A percentile compares a stretch with the other conserved stretches of the same genome.
phyloP scores from a whole-genome alignment of 1,140 invertebrate species.

The Zaprionus kolodkinae region DNA sequence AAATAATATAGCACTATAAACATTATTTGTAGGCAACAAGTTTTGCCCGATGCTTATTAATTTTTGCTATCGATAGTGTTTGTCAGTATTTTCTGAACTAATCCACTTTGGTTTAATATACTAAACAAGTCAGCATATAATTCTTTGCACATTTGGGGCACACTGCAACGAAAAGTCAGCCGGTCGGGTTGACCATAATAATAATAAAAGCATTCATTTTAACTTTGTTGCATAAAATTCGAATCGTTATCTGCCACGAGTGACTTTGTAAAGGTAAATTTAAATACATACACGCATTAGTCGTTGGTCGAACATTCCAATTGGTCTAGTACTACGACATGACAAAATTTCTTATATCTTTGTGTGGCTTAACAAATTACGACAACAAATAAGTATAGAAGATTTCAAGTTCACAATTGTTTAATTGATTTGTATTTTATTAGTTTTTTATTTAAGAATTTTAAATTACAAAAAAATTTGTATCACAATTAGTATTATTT shows the following conservation, averaged over 20 bases:
- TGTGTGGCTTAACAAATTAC: not conserved
- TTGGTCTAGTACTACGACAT: too few species aligned
- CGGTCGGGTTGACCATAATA: constrained; percentile 15
- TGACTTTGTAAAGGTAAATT: not conserved
- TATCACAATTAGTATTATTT: constrained; percentile 83
- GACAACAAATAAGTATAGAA: not conserved
- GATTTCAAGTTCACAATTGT: not conserved
- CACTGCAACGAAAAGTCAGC: constrained; percentile 8
- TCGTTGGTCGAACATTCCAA: not conserved
- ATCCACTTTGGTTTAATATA: not conserved
- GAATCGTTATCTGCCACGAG: not conserved
- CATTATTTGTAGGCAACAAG: not conserved
- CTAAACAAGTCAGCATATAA: not conserved
- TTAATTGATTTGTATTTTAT: constrained; percentile 23
- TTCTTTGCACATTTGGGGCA: not conserved
- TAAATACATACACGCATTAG: not conserved
- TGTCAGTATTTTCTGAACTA: not conserved
- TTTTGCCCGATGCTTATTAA: not conserved
- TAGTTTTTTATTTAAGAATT: constrained; percentile 72
- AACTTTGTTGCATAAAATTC: constrained; percentile 25
- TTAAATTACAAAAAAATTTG: constrained; percentile 81
- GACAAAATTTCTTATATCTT: not conserved
- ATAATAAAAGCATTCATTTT: constrained; percentile 21
- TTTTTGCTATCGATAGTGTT: not conserved
- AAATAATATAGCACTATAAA: too few species aligned